Conservation (phyloP, 2,888 invertebrate genomes). For the Drymonia ruficornis region DNA sequence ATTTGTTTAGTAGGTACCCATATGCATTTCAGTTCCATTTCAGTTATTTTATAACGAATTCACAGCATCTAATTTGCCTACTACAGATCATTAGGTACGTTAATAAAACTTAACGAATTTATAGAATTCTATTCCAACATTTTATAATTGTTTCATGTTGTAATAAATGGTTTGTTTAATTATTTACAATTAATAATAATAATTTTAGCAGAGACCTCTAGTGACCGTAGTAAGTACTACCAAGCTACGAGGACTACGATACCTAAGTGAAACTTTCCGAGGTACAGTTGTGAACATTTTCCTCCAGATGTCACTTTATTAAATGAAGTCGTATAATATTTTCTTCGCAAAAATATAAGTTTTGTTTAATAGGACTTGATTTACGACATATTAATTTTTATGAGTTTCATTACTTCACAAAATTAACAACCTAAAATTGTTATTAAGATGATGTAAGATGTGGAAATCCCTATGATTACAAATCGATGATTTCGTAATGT, state of each 20-base stretch:
- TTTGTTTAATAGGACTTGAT: too few relatives aligned
- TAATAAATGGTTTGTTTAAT: too few relatives aligned
- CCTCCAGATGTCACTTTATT: constrained; percentile 42
- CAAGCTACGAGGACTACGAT: constrained; percentile 8
- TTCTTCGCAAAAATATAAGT: background rate
- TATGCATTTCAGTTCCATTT: too few relatives aligned
- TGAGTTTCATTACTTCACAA: background rate
- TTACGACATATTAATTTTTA: background rate
- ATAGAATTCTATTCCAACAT: too few relatives aligned
- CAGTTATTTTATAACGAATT: too few relatives aligned
- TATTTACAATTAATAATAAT: background rate
- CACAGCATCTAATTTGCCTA: too few relatives aligned
- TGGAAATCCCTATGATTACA: background rate
- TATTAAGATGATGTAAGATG: background rate
- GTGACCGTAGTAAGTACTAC: constrained; percentile 17
- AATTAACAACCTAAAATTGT: background rate
- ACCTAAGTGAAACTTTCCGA: constrained; percentile 15
- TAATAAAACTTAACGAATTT: too few relatives aligned
- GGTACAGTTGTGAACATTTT: constrained; percentile 27
- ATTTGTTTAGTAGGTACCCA: too few relatives aligned
- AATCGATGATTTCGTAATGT: constrained; percentile 3
- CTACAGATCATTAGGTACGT: too few relatives aligned
- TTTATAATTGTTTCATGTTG: too few relatives aligned
- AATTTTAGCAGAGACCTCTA: constrained; percentile 29
- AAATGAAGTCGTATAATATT: background rate